Base-by-base conservation (phyloP, 2,888 invertebrate genomes). In the Archaeoteleia sp. region DNA sequence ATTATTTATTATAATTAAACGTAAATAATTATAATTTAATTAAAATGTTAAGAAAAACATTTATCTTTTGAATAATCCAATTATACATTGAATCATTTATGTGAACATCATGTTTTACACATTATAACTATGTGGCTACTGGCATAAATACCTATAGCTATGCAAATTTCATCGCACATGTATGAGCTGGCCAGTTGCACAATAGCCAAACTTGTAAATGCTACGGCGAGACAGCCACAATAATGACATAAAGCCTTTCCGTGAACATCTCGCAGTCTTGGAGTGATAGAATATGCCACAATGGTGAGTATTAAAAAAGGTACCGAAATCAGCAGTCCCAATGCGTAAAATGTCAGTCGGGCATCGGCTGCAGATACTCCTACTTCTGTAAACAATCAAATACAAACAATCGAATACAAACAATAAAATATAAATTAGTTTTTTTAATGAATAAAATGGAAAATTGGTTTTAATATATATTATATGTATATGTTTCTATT, bases 181-280 rank as follows among this genome's bases (percentile, higher is more conserved):
- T 87, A 86, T 61, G 86, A 85, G 3, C 88, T 88, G 30, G 87
- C 86, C 27, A 90, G 82, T 74, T 90, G 89, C 10, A 87, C 88
- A 40, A 88, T 80, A 0, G 89, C 89, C 69, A 90, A 82, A 57
- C 88, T 87, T 3, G 85, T 83, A 75, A 89, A 89, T 2, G 89
- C 89, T 9, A 88, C 67, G 0, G 88, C 87, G 57, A 89, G 80
- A 71, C 88, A 89, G 55, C 87, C 85, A 3, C 88, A 87, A 73
- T 89, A 89, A 73, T 88, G 87, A 10, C 89, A 88, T 63, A 90
- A 82, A 0, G 89, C 87, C 73, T 88, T 88, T 7, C 89, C 89
- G 67, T 88, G 88, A 30, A 88, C 87, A 69, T 90, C 89, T 61
- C 87, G 83, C 7, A 90, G 79, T 71, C 88, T 87, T 7, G 85